Evolutionary conservation across 2,888 invertebrate species (phyloP), one percentile per base, ranked within the genome.

Genomic region (Pelosia muscerda): DNA sequence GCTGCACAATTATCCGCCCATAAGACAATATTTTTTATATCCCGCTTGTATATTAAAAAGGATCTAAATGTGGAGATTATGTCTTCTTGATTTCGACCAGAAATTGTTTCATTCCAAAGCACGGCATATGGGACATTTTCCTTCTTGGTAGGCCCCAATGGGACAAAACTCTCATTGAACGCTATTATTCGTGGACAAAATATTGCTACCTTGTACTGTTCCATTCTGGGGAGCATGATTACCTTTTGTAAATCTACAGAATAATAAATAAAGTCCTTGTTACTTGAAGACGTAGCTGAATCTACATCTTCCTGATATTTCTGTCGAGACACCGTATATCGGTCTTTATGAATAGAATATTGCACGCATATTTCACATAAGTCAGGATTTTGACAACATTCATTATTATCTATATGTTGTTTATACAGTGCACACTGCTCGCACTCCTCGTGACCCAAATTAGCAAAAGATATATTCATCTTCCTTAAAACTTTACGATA

Each of bases 401-500:
- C 53, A 58, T 34, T 13, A 34, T 34, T 9, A 31, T 31, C 31
- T 31, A 31, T 65, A 62, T 66, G 61, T 69, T 31, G 22, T 55
- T 34, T 3, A 69, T 42, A 69, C 22, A 56, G 59, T 34, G 34
- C 34, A 34, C 34, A 34, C 13, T 53, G n/a, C 49, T 53, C 49
- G 19, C 68, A 74, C 70, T 74, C 25, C 49, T 23, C 55, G 22
- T 13, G 57, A n/a, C 34, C 71, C 73, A 63, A 68, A 76, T 64
- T 76, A 69, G 66, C 63, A 64, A 73, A 73, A 9, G 68, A 69
- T 60, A 77, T 73, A 55, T 70, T 76, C 55, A 68, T 64, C 26
- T 65, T 65, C 60, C 68, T 64, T 62, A 69, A 65, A 34, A 76
- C 58, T 53, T 65, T 65, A 42, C 68, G 67, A 64, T 69, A 71